Evolutionary conservation across 2,113 vertebrate genomes (phyloP), one percentile per base, ranked within the genome.

Genomic region (Xenopus borealis): DNA sequence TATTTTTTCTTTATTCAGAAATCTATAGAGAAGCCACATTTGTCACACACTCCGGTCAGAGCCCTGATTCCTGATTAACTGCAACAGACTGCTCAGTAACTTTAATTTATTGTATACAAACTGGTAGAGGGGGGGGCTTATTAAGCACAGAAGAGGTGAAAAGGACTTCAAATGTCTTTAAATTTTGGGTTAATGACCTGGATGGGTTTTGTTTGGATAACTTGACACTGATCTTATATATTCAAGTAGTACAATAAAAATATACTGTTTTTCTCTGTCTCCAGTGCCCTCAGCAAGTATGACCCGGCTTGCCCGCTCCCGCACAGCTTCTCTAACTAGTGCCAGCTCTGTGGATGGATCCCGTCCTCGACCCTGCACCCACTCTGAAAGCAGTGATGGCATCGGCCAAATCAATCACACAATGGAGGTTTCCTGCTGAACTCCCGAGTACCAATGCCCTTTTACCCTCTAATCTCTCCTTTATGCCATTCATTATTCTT

Each of bases 371-470:
- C 88, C 94, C 72, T 98, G 95, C 87, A 94, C 95, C 82, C 94
- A 94, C 80, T 97, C 96, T 0, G 96, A 99, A 80, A 97, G 96
- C 94, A 90, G 81, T 0, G 96, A 98, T 83, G 94, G 91, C n/a
- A 89, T 95, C 67, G 95, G 94, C 72, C 89, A 94, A 66, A 89
- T 97, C 90, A 93, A 92, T 89, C 97, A 98, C 78, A 98, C 96
- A 91, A 98, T 98, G 97, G 96, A 98, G 84, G 96, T 99, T 78
- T 98, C 96, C 72, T 99, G 97, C 85, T 99, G 90, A 98, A 61
- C 11, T 57, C 53, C 55, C 27, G 40, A 13, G 30, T n/a, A 27
- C n/a, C 19, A 83, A 81, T 8, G 66, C 72, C 1, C 0, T 12
- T 0, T 14, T 47, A 69, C 0, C 72, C 13, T 0, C 27, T 0